Conservation (phyloP, 2,797 vertebrate species). For the Numenius phaeopus region DNA sequence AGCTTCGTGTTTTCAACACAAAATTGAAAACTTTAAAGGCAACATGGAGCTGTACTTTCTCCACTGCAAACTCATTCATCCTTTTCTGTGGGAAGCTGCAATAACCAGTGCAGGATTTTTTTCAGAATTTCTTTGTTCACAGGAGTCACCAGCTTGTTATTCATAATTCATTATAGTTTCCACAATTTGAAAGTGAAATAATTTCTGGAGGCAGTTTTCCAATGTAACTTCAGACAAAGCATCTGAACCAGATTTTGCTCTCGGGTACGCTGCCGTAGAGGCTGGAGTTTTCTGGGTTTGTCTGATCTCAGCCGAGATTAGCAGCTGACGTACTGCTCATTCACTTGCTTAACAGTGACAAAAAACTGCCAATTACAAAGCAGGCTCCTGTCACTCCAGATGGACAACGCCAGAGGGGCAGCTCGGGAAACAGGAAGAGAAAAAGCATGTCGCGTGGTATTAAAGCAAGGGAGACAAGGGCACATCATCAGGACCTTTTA, state of each 20-base stretch:
- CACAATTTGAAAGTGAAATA: not conserved
- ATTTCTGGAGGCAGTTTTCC: not conserved
- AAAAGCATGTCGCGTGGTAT: not conserved
- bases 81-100: not conserved
- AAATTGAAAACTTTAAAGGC: constrained; percentile 9
- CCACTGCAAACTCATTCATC: constrained; percentile 7
- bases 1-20: constrained; percentile 29
- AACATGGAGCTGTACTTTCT: not conserved
- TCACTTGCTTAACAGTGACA: not conserved
- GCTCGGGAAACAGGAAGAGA: not conserved
- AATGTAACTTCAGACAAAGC: not conserved
- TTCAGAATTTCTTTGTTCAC: not conserved
- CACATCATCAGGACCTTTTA: not conserved
- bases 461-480: not conserved
- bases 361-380: not conserved
- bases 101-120: not conserved
- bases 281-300: not conserved
- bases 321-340: not conserved
- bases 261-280: not conserved
- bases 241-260: not conserved
- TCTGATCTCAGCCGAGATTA: not conserved
- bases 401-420: not conserved
- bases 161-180: not conserved
- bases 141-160: not conserved
- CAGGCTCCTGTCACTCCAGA: not conserved